Evolutionary conservation across 2,888 invertebrate genomes (phyloP).

Genomic region (Agrotis segetum): DNA sequence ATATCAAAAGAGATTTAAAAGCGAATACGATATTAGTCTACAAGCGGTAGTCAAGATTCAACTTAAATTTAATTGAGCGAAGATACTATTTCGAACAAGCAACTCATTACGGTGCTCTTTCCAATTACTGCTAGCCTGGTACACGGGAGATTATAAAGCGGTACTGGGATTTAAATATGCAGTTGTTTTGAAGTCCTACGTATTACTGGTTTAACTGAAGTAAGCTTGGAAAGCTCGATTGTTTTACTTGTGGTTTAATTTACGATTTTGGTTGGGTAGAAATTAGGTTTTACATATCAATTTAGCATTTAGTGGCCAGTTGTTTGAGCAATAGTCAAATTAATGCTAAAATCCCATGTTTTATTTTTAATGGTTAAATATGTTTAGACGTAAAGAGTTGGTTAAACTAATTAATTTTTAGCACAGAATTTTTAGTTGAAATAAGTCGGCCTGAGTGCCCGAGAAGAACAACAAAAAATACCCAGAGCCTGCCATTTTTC

Average conservation of each 20-base stretch:
- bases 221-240: neutral
- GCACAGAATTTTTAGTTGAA: no score
- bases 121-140: slow-evolving; percentile 35
- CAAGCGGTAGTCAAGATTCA: slow-evolving; percentile 23
- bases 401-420: no score
- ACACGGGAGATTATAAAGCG: slow-evolving; percentile 15
- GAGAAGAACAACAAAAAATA: neutral
- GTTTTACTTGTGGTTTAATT: neutral
- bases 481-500: neutral
- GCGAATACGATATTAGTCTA: slow-evolving; percentile 9
- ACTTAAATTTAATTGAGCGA: slow-evolving; percentile 33
- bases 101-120: slow-evolving; percentile 40
- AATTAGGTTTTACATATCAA: no score
- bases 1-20: slow-evolving; percentile 21
- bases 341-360: no score
- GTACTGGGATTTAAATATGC: slow-evolving; percentile 7
- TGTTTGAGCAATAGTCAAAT: no score
- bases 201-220: slow-evolving; percentile 2
- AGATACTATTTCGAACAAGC: slow-evolving; percentile 48
- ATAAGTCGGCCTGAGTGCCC: no score
- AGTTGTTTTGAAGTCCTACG: slow-evolving; percentile 9
- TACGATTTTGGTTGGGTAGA: neutral
- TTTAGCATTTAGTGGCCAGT: no score
- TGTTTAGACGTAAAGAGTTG: no score
- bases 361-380: no score